Evolutionary conservation across 1,140 invertebrate species (phyloP), one percentile per base, ranked within the genome.

Genomic region (Lucilia sericata): DNA sequence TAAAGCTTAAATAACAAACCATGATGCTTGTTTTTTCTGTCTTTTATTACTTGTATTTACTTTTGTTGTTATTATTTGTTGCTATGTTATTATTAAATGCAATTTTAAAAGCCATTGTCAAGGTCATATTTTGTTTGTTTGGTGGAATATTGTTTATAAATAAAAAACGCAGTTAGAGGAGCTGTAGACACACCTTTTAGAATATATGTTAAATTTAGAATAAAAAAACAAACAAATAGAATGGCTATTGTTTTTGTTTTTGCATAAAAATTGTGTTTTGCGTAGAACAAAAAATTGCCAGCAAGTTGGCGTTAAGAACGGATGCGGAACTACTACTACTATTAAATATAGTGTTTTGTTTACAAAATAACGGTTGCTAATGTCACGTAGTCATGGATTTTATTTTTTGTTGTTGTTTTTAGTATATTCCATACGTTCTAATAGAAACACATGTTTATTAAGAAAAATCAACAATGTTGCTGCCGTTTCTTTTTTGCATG

Each of bases 21-120:
- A 42, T 42, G 42, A 42, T 7, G 10, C 5, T 8, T 42, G 42
- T 42, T 42, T 42, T 42, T 42, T 10, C 5, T 42, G 2, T 42
- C 5, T 42, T 42, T 42, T 42, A 55, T 10, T 70, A 70, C 65
- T 21, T 70, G 65, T 25, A 19, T 7, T 65, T 65, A 21, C 14
- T 60, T 60, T 70, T 21, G 60, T 21, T 70, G 17, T 19, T 70
- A 1, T 55, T 55, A 55, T 30, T 1, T 30, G 25, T 30, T 30
- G 3, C 25, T 30, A 10, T 42, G n/a, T n/a, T n/a, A 42, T 7
- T 42, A 42, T 8, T 3, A 55, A 55, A 4, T 55, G 51, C 51
- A 55, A n/a, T 14, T 25, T 70, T 10, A 70, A 70, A 70, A 70
- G 65, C 65, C 65, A 70, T 70, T 70, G 65, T 70, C 65, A 70